These are phyloP conservation scores for Napeogenes inachia DNA, from an alignment of 2,888 invertebrate genomes.

Conservation along the genomic window DNA sequence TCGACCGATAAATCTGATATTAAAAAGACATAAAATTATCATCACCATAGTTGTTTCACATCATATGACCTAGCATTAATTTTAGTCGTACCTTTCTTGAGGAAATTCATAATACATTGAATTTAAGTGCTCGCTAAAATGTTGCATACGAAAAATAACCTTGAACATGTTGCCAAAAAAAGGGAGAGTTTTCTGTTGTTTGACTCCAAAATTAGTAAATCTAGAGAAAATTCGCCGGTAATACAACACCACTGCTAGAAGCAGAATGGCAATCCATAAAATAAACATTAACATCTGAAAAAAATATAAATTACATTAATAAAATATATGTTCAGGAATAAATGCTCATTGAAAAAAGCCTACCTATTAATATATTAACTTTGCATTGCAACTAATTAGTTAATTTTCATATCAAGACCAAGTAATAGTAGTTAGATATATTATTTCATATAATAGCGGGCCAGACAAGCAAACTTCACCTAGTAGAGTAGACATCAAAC, in stretches of 20 bases:
- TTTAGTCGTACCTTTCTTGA: conserved; percentile 39
- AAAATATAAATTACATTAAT: not conserved
- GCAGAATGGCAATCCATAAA: conserved; percentile 37
- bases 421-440: no score
- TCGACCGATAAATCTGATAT: conserved; percentile 49
- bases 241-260: conserved; percentile 37
- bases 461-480: no score
- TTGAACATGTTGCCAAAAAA: conserved; percentile 37
- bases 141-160: conserved; percentile 33
- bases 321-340: no score
- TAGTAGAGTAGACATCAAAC: no score
- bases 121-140: conserved; percentile 35
- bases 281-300: conserved; percentile 38
- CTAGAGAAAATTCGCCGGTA: conserved; percentile 36
- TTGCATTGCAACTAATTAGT: no score
- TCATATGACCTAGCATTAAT: not conserved
- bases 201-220: conserved; percentile 42
- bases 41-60: not conserved
- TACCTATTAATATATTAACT: no score
- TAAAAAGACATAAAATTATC: conserved; percentile 1
- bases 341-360: no score
- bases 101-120: conserved; percentile 37
- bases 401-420: no score
- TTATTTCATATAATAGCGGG: no score
- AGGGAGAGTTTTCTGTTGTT: conserved; percentile 37